Percentiles rank a stretch among this genome's conserved stretches.
phyloP scores from a whole-genome alignment of 2,113 vertebrate species.

The Saguinus midas region DNA sequence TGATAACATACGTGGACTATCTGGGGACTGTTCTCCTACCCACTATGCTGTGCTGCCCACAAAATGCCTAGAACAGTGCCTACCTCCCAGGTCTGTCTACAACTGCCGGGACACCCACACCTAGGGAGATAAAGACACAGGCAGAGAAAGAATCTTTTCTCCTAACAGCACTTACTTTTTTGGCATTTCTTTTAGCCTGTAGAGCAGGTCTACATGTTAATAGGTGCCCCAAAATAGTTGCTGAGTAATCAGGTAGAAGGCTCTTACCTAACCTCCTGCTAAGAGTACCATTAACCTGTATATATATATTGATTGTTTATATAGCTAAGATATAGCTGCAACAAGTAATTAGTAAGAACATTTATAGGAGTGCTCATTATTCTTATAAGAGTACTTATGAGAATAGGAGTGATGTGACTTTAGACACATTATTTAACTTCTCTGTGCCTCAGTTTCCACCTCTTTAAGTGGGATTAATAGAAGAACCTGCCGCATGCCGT shows the following conservation, averaged over 20 bases:
- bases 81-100: accelerated
- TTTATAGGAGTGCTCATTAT: not conserved
- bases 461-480: not conserved
- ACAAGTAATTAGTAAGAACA: not conserved
- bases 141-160: not conserved
- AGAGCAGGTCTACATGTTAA: not conserved
- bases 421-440: not conserved
- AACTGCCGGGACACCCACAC: not conserved
- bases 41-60: accelerated
- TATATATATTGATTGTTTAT: not conserved
- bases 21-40: not conserved
- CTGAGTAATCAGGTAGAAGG: not conserved
- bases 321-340: not conserved
- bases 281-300: not conserved
- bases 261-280: not conserved
- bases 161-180: not conserved
- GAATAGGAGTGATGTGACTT: not conserved
- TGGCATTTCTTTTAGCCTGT: not conserved
- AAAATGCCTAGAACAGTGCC: accelerated
- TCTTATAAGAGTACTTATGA: not conserved
- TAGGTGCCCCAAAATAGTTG: not conserved
- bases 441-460: not conserved
- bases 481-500: too few relatives aligned
- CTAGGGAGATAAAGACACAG: not conserved
- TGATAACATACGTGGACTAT: accelerated